Evolutionary conservation across 2,888 invertebrate species (phyloP).

Genomic region (Eumerus sabulonum): DNA sequence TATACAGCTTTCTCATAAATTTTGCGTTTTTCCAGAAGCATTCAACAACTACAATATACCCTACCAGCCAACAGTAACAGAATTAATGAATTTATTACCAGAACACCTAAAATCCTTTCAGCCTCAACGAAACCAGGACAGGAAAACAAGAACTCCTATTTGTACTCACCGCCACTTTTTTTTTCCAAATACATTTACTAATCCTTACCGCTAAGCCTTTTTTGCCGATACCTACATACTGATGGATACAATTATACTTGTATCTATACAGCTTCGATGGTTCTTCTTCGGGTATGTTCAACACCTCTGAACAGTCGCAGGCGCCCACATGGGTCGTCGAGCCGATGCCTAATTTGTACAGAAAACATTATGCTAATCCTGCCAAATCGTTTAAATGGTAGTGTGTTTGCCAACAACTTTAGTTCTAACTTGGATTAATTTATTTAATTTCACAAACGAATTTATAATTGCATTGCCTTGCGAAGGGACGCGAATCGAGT

Average conservation of each 20-base stretch:
- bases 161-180: constrained; percentile 18
- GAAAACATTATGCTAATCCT: constrained; percentile 60
- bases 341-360: constrained; percentile 42
- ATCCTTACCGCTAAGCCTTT: constrained; percentile 59
- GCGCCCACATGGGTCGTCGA: constrained; percentile 3
- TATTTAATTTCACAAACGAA: constrained; percentile 68
- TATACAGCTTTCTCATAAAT: constrained; percentile 55
- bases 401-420: constrained; percentile 44
- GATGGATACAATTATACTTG: not conserved
- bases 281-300: constrained; percentile 3
- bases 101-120: constrained; percentile 41
- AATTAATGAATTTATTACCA: constrained; percentile 61
- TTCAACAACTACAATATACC: not conserved
- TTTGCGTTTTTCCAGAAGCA: constrained; percentile 18
- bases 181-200: constrained; percentile 50
- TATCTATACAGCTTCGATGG: constrained; percentile 29
- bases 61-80: constrained; percentile 27
- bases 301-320: constrained; percentile 2
- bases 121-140: constrained; percentile 18
- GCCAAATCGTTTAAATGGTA: constrained; percentile 24
- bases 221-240: not conserved
- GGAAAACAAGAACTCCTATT: constrained; percentile 50
- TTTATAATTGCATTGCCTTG: constrained; percentile 54
- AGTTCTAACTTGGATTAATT: constrained; percentile 67
- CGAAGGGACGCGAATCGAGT: constrained; percentile 1